Evolutionary conservation across 1,140 invertebrate genomes (phyloP), one percentile per base, ranked within the genome.

Genomic region (Drosophila bocki): DNA sequence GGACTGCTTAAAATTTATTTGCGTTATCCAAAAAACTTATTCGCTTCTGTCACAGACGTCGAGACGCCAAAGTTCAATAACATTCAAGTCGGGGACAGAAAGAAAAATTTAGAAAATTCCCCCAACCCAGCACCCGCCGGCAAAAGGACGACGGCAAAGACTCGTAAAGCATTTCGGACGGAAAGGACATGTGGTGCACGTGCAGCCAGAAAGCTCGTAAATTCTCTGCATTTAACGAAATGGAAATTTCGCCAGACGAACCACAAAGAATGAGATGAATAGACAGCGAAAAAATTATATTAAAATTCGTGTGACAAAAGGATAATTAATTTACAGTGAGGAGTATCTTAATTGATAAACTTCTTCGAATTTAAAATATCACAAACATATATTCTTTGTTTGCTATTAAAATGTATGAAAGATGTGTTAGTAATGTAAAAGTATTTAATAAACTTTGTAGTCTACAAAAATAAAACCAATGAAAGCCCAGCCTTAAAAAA

Each of bases 201-300:
- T 88, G 80, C 85, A 71, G 72, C 60, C 71, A 70, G 45, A 68
- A 69, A 67, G 45, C 72, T 78, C 82, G 80, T 87, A 87, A 87
- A 87, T 80, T 87, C 68, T 76, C 29, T 65, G 63, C 83, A 83
- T 83, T 87, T 88, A 87, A 65, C 80, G 76, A 75, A 87, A 87
- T 88, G 77, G 72, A 87, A 87, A 84, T 79, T 88, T 78, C 45
- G 44, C 58, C 72, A 77, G 72, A 63, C 81, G 41, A 68, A 63
- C 58, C 71, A 54, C 69, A 67, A 57, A 57, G 60, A 50, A 8
- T 9, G n/a, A 29, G 62, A 54, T 59, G 72, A 63, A 37, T 32
- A 42, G 37, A 39, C 39, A 56, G 53, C 19, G 8, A 56, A 56
- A 39, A 56, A 54, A 9, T 2, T 13, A 1, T 22, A n/a, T n/a